Base-by-base conservation (phyloP, 2,888 invertebrate genomes). In the Thera britannica region DNA sequence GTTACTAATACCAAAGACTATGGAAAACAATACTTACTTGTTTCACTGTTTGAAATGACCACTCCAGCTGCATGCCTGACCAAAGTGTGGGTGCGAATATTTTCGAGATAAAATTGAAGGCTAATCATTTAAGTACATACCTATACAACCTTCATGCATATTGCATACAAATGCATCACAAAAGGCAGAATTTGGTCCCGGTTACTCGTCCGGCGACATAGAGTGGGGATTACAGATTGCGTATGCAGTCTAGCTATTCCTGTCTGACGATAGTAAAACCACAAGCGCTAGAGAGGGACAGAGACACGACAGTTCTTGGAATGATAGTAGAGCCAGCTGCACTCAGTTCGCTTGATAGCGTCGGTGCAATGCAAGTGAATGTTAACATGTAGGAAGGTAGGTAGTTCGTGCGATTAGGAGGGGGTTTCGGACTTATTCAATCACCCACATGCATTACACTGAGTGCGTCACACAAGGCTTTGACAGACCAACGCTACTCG, bases 361-460 rank as follows among this genome's bases (percentile, higher is more conserved):
- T 46, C 44, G 9, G 44, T 46, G 2, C 44, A 52, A 34, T 46
- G 3, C 44, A 52, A 52, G 34, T 23, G 52, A 52, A 52, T 34
- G 52, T 8, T 34, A 34, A 34, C 3, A 51, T 51, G 51, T 51
- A 5, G 51, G 23, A 6, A 52, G 44, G 52, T 9, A 34, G 52
- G 7, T 52, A 7, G 8, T 52, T 34, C 3, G 34, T 52, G 52
- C 34, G 51, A 23, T 52, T 46, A 46, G 35, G 48, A 35, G 48
- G 58, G 55, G 7, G 35, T 36, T 49, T 11, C 54, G 44, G 9
- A 44, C 46, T 64, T 52, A 62, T 59, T 49, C 35, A 48, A 49
- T 49, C 55, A 62, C 62, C 55, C 55, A 62, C 62, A 62, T 60
- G 60, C 38, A 51, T 23, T 23, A 23, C 51, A 2, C 12, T 7